Conservation (phyloP, 2,113 vertebrate species). For the Apus apus region DNA sequence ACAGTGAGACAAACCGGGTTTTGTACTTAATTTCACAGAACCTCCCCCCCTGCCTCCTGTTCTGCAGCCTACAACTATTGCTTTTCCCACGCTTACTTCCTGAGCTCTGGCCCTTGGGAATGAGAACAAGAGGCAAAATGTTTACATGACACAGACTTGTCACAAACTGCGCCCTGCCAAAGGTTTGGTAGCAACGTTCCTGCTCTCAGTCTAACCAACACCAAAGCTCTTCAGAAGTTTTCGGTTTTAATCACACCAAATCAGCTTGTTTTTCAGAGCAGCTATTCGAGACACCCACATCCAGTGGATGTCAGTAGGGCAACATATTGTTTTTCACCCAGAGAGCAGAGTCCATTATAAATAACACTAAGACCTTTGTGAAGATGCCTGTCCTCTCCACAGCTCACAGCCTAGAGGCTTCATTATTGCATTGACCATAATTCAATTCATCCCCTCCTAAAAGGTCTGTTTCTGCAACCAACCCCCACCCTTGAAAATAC, state of each 20-base stretch:
- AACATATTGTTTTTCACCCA: conserved; percentile 3
- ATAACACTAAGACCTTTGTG: conserved; percentile 43
- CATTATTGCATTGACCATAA: conserved; percentile 64
- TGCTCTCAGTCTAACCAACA: background rate
- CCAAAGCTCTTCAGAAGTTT: background rate
- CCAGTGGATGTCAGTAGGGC: conserved; percentile 30
- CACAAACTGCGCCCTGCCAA: background rate
- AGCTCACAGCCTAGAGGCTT: conserved; percentile 66
- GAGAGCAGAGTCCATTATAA: conserved; percentile 29
- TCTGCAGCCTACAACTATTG: background rate
- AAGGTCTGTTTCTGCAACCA: conserved; percentile 67
- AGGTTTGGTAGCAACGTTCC: background rate
- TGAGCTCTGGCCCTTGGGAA: conserved; percentile 1
- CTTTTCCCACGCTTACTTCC: conserved; percentile 33
- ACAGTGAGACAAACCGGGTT: background rate
- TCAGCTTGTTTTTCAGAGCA: conserved; percentile 37
- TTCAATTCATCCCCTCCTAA: conserved; percentile 70
- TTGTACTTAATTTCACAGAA: conserved; percentile 22
- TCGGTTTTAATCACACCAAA: background rate
- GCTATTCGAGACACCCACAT: background rate
- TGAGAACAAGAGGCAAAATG: conserved; percentile 27
- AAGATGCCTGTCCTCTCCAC: conserved; percentile 60
- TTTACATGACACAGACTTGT: conserved; percentile 1
- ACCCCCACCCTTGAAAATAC: conserved; percentile 51
- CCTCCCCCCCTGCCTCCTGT: background rate